Evolutionary conservation across 2,888 invertebrate species (phyloP), one percentile per base, ranked within the genome.

Genomic region (Dastarcus helophoroides): DNA sequence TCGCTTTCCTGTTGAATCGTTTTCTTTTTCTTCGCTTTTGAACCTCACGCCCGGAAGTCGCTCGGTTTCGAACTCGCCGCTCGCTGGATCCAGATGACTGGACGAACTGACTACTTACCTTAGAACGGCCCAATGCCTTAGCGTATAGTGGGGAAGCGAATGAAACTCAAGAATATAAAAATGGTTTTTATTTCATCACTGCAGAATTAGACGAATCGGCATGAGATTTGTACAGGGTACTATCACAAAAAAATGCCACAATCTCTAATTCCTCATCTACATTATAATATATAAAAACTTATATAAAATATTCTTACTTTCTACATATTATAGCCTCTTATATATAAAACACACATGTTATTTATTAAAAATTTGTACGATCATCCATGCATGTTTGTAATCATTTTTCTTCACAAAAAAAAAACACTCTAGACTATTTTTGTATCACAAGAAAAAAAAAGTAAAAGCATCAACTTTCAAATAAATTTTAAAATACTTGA

Each of bases 301-400:
- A 43, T 42, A 45, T 42, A 45, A 43, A 43, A 43, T 43, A 43
- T 42, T 12, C 46, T 46, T 46, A 44, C 35, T 35, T 26, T 29
- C 39, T 42, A 43, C 36, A 37, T 45, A 37, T 44, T 46, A 44
- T 46, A 46, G 46, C 46, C 44, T 46, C 46, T 46, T 41, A 42
- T 33, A 41, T 36, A 29, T 29, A 38, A 32, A 42, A 41, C 46
- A 44, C 43, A 38, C 42, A 46, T 42, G 39, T 38, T 41, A 31
- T 35, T 23, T 34, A 19, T 19, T 42, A 35, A 38, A 45, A 43
- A 46, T 45, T 46, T 46, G 46, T 46, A 46, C 46, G 42, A 38
- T 35, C 42, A n/a, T n/a, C n/a, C n/a, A 44, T 46, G 41, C 43
- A 46, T 44, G 42, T 43, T 39, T 37, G 33, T 22, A 30, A 21